Evolutionary conservation across 37 sponge, comb jelly and placozoan genomes (phyloP), one percentile per base, ranked within the genome.

Genomic region (Aplysina aerophoba): DNA sequence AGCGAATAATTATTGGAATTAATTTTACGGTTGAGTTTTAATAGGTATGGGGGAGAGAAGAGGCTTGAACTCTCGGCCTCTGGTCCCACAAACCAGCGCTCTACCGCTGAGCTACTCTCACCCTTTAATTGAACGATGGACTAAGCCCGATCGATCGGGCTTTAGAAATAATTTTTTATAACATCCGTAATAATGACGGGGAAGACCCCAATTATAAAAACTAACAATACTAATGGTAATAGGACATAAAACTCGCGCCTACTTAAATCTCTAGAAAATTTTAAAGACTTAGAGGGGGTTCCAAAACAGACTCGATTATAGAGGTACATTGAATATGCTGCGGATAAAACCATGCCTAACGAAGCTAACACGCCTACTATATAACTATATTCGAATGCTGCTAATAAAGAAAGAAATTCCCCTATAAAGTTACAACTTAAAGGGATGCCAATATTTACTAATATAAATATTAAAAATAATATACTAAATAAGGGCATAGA

Each of bases 241-340:
- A 94, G 44, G 16, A 71, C 50, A 83, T 80, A 88, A 72, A 91
- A 83, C 71, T 94, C 91, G 3, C 92, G 84, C 50, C 92, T 78
- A 88, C 82, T 89, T 69, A 94, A 81, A 80, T 87, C 92, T 33
- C 92, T 85, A 59, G 81, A 56, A 80, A 63, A 83, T 55, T 53
- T 37, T 31, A 89, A 59, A 84, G 83, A 89, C 13, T 73, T 86
- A 13, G 95, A 89, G 35, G 85, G 68, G 28, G 17, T 22, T 16
- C 95, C 95, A 91, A 91, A 94, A 89, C 87, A 86, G 39, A 94
- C 85, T 68, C 95, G 83, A 91, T 94, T 94, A 89, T 89, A 94
- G 36, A 94, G 79, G 84, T 91, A 94, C 73, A 94, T 79, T 55
- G 92, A 91, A 91, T 94, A 94, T 55, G 58, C 92, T 8, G 87